Base-by-base conservation (phyloP, 2,888 invertebrate species). In the Agrotis segetum region DNA sequence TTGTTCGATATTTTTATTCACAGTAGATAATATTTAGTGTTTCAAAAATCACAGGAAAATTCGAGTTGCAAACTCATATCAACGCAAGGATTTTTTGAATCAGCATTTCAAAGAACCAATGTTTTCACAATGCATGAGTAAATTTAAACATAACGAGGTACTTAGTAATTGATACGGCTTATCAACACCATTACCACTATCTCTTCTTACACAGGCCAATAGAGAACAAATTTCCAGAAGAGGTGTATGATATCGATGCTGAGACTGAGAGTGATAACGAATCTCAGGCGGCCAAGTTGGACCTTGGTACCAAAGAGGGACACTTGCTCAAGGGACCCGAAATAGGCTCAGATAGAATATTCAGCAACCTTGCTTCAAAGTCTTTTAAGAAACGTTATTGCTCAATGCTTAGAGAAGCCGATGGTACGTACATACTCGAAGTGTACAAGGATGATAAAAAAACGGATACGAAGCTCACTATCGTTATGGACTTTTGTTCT, bases 391-490 rank as follows among this genome's bases (percentile, higher is more conserved):
- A 98, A 91, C 96, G 97, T 74, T 99, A 98, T 94, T 99, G 99
- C 95, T 98, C 98, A 95, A 97, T 99, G 90, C 97, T 99, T 78
- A 98, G 98, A 92, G 99, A 99, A 95, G 98, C 99, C 46, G 99
- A 99, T 91, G 98, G 98, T 59, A 98, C 99, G 0, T 99, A 99
- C 88, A 98, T 98, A 88, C 96, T 99, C 66, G 99, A 99, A 94
- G 97, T 99, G 85, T 98, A 98, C 92, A 99, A 99, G 95, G 99
- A 99, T 93, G 99, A 99, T 77, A 98, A 98, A 91, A 99, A 98
- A 94, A 97, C 97, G 40, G 99, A 99, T 88, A 98, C 98, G 0
- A 99, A 99, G 95, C 97, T 98, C 82, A 98, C 99, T 49, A 98
- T 99, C 90, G 99, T 98, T 82, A 98, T 99, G 98, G 99, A 99